Conservation (phyloP, 1,140 invertebrate species). For the Rhagoletis zephyria region DNA sequence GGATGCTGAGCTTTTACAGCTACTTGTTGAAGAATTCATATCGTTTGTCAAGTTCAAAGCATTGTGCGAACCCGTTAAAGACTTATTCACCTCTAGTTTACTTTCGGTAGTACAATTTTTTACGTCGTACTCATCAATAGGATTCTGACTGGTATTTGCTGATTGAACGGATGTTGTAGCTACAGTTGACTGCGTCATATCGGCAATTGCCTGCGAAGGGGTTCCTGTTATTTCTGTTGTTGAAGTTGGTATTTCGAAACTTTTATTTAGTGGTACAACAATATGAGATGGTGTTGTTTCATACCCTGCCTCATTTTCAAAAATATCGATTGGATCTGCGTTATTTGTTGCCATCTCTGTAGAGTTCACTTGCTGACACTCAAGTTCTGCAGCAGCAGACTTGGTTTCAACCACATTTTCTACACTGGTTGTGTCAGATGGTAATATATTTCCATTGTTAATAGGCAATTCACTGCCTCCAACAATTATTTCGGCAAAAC, state of each 20-base stretch:
- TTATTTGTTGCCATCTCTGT: background rate
- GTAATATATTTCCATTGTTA: too few relatives aligned
- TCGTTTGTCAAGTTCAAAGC: constrained; percentile 55
- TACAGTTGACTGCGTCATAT: background rate
- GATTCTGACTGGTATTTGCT: background rate
- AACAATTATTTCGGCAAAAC: constrained; percentile 59
- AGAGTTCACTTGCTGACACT: background rate
- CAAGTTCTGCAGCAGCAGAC: background rate
- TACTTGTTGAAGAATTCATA: constrained; percentile 20
- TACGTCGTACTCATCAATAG: background rate
- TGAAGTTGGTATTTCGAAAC: constrained; percentile 47
- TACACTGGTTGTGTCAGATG: background rate
- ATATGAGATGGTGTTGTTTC: constrained; percentile 35
- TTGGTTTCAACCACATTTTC: background rate
- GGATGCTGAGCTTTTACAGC: constrained; percentile 46
- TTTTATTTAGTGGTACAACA: constrained; percentile 44
- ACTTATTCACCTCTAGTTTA: constrained; percentile 4
- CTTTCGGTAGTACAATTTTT: background rate
- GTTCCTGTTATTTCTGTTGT: background rate
- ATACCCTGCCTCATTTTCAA: background rate
- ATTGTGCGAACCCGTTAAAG: background rate
- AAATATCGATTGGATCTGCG: background rate
- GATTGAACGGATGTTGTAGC: background rate
- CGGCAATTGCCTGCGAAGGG: constrained; percentile 3
- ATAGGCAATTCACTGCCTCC: background rate